Evolutionary conservation across 2,888 invertebrate species (phyloP).

Genomic region (Antheraea assamensis): DNA sequence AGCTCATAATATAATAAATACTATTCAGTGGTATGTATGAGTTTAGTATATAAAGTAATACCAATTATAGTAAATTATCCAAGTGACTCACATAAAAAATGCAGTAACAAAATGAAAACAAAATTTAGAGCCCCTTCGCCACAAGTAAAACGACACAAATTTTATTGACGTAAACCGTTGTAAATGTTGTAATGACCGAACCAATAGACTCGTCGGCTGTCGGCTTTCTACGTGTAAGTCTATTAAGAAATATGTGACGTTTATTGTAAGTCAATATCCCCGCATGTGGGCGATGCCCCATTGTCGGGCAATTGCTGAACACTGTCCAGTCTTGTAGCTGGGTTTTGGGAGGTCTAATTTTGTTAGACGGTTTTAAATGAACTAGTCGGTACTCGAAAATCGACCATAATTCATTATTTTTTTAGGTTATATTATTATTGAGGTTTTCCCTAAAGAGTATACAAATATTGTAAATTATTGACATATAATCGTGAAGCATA

Average conservation of each 20-base stretch:
- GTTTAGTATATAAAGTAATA: neutral
- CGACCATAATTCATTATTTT: no score
- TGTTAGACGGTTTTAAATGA: neutral
- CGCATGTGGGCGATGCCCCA: constrained; percentile 68
- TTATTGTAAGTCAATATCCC: constrained; percentile 79
- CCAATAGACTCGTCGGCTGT: constrained; percentile 32
- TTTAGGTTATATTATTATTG: no score
- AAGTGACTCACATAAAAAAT: constrained; percentile 1
- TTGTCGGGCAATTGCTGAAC: constrained; percentile 68
- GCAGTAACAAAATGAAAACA: constrained; percentile 25
- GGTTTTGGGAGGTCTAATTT: constrained; percentile 14
- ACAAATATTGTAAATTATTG: no score
- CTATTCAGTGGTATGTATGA: neutral
- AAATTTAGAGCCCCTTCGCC: constrained; percentile 29
- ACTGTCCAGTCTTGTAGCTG: constrained; percentile 35
- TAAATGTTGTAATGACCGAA: constrained; percentile 27
- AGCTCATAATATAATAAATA: neutral
- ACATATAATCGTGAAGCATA: no score
- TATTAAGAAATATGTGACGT: constrained; percentile 79
- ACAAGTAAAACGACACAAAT: constrained; percentile 25
- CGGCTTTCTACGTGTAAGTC: constrained; percentile 50
- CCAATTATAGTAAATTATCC: constrained; percentile 6
- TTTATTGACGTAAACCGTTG: constrained; percentile 26
- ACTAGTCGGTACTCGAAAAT: no score
- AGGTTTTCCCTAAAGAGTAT: no score